phyloP scores from a whole-genome alignment of 2,113 vertebrate species.

The Petromus typicus region DNA sequence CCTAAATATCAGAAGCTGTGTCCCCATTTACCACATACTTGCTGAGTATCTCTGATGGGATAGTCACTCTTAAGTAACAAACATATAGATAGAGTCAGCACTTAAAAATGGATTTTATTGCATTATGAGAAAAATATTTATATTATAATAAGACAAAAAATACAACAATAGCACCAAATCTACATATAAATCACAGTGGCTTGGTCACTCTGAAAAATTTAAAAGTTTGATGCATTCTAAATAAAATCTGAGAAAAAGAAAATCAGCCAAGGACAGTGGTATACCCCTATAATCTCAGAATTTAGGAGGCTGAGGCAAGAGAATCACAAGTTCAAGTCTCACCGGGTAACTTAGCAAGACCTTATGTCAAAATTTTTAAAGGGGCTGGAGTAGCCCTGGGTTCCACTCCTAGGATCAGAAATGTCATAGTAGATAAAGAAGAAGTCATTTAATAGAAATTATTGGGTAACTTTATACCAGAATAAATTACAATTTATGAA shows the following conservation, averaged over 20 bases:
- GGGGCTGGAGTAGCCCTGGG: background rate
- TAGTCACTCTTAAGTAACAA: background rate
- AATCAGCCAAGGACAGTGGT: background rate
- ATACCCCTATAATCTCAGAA: background rate
- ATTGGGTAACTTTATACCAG: background rate
- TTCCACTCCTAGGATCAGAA: background rate
- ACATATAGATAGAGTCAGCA: background rate
- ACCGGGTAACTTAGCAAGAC: background rate
- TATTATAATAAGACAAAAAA: constrained; percentile 17
- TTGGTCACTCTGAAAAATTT: constrained; percentile 2
- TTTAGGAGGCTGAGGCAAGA: background rate
- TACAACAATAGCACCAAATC: background rate
- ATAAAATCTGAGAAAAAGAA: background rate
- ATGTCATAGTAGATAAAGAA: background rate
- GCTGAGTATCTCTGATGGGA: background rate
- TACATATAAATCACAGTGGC: background rate
- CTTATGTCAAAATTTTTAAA: background rate
- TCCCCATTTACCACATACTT: background rate
- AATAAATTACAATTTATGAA: background rate
- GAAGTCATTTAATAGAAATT: background rate
- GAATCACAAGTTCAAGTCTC: background rate
- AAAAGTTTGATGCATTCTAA: constrained; percentile 31
- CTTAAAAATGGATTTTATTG: constrained; percentile 23
- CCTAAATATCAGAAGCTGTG: background rate
- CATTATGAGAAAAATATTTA: constrained; percentile 8